phyloP scores from a whole-genome alignment of 2,113 vertebrate genomes.

The Natator depressus region DNA sequence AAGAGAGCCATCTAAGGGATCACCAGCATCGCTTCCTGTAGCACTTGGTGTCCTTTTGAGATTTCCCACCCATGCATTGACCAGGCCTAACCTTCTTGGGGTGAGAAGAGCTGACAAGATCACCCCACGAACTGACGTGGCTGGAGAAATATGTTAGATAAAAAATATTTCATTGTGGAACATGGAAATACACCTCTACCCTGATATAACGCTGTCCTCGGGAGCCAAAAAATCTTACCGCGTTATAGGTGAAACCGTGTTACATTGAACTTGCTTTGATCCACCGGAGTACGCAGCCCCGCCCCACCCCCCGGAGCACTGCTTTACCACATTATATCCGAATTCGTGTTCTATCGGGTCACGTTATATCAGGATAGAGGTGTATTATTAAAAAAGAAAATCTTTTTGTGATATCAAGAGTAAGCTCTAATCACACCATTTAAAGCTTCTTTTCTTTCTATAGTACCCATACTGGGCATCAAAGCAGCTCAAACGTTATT shows the following conservation, averaged over 20 bases:
- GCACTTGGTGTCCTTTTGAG: neutral
- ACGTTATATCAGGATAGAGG: too few species aligned
- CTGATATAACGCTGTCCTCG: too few species aligned
- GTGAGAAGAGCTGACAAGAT: neutral
- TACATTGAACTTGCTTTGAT: too few species aligned
- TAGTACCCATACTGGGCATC: neutral
- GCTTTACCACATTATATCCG: too few species aligned
- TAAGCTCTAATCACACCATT: neutral
- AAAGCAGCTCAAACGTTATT: neutral
- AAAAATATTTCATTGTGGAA: neutral
- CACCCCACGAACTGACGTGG: neutral
- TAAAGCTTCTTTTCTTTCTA: neutral
- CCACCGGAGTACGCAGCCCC: too few species aligned
- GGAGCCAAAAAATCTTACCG: too few species aligned
- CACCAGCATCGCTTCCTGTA: neutral
- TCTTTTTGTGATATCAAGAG: neutral
- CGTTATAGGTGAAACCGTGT: too few species aligned
- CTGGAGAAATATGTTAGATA: neutral
- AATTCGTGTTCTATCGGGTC: too few species aligned
- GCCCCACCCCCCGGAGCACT: too few species aligned
- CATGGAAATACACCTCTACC: neutral
- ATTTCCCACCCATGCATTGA: conserved; percentile 4
- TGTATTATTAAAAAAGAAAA: neutral
- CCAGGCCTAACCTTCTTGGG: neutral
- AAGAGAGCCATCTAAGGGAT: neutral